phyloP scores from a whole-genome alignment of 2,797 vertebrate species.

The Cuculus canorus region DNA sequence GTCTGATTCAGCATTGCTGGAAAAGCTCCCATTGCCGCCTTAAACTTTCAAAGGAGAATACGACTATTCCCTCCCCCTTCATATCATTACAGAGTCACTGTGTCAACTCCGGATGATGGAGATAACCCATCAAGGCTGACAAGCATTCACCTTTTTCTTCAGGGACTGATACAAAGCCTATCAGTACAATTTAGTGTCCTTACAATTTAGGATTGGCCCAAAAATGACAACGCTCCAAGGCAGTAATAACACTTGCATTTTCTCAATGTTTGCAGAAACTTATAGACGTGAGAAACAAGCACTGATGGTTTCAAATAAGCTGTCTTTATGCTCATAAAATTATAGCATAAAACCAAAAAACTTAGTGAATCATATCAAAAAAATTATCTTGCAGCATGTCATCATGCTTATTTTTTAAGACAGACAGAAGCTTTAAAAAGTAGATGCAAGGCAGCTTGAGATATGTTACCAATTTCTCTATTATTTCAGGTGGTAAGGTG shows the following conservation, averaged over 20 bases:
- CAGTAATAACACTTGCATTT: background rate
- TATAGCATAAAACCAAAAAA: background rate
- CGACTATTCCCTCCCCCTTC: background rate
- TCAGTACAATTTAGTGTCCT: background rate
- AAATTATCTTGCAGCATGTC: background rate
- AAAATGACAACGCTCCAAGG: background rate
- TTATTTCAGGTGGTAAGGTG: background rate
- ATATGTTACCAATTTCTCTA: background rate
- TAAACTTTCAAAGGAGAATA: background rate
- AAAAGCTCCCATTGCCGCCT: background rate
- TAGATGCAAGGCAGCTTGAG: background rate
- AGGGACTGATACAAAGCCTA: background rate
- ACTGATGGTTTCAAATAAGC: background rate
- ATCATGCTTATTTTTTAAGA: background rate
- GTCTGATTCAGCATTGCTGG: background rate
- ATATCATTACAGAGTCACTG: background rate
- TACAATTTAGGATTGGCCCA: background rate
- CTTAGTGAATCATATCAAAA: background rate
- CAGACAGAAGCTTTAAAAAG: background rate
- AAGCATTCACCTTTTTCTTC: background rate
- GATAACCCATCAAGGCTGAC: background rate
- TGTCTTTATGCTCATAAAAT: background rate
- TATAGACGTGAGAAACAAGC: background rate
- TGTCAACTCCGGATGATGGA: background rate
- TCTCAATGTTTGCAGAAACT: background rate